Conservation (phyloP, 1,140 invertebrate genomes). For the Araneus ventricosus region DNA sequence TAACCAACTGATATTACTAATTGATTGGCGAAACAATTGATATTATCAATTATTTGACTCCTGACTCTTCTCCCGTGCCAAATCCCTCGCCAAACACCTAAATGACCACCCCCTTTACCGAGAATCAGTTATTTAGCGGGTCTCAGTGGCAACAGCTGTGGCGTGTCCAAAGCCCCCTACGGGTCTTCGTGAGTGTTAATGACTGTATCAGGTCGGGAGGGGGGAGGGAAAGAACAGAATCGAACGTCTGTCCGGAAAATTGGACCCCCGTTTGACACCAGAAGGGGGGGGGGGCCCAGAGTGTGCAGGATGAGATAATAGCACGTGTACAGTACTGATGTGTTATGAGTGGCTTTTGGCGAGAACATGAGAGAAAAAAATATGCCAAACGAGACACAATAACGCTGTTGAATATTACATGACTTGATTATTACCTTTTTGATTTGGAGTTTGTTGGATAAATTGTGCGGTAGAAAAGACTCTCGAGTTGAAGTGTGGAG, state of each 20-base stretch:
- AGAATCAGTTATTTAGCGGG: conserved; percentile 71
- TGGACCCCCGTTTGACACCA: conserved; percentile 5
- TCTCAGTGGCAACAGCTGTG: conserved; percentile 73
- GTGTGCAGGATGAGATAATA: conserved; percentile 46
- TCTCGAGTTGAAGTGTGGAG: background rate
- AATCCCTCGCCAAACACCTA: conserved; percentile 3
- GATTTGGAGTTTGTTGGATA: conserved; percentile 51
- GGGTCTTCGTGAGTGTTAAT: conserved; percentile 67
- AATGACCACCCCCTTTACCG: background rate
- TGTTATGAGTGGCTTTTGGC: conserved; percentile 30
- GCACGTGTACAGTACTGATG: conserved; percentile 39
- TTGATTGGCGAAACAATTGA: too few species aligned
- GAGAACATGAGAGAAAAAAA: background rate
- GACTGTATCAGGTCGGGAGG: conserved; percentile 59
- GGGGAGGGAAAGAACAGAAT: background rate
- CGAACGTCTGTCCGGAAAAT: conserved; percentile 54
- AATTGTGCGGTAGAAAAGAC: conserved; percentile 25
- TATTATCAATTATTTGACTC: too few species aligned
- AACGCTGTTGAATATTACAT: conserved; percentile 70
- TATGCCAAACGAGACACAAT: conserved; percentile 10
- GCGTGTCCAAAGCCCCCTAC: conserved; percentile 68
- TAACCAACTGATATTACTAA: too few species aligned
- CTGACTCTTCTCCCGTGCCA: background rate
- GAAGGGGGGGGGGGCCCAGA: background rate
- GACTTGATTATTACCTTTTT: conserved; percentile 72